These are phyloP conservation scores for Atta texana DNA, from an alignment of 1,140 invertebrate genomes.

Conservation along the genomic window DNA sequence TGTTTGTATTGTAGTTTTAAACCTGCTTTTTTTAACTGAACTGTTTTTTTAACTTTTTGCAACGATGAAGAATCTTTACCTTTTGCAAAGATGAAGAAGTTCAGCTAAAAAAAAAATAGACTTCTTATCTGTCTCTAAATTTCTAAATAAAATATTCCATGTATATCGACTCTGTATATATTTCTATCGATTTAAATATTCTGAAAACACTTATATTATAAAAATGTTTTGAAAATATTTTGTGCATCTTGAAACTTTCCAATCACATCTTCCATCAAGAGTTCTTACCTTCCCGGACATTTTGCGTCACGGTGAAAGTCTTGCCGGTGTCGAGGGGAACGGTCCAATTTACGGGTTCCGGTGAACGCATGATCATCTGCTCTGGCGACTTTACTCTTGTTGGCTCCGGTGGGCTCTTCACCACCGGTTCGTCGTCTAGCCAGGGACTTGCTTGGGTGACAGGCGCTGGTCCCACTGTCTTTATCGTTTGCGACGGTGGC, in stretches of 20 bases:
- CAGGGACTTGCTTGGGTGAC: conserved; percentile 86
- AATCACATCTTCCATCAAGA: neutral
- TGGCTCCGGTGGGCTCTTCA: conserved; percentile 96
- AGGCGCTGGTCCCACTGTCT: conserved; percentile 70
- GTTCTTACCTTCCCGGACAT: conserved; percentile 92
- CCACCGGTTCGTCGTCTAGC: conserved; percentile 90
- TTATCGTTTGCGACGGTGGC: conserved; percentile 80
- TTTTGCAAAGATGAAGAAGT: no score
- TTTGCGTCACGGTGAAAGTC: conserved; percentile 96
- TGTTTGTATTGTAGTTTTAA: no score
- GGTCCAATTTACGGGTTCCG: conserved; percentile 97
- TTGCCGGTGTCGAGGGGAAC: conserved; percentile 96
- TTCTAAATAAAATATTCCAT: no score
- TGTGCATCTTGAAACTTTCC: neutral
- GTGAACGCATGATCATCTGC: conserved; percentile 95
- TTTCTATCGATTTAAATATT: no score
- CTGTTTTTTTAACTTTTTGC: no score
- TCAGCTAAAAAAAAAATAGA: no score
- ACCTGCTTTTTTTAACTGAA: no score
- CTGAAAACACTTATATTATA: no score
- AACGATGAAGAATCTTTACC: no score
- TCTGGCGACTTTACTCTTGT: conserved; percentile 97
- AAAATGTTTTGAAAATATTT: no score
- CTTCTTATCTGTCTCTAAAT: no score
- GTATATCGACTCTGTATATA: no score